These are phyloP conservation scores for Chloropsis hardwickii DNA, from an alignment of 2,113 vertebrate species.

Conservation along the genomic window DNA sequence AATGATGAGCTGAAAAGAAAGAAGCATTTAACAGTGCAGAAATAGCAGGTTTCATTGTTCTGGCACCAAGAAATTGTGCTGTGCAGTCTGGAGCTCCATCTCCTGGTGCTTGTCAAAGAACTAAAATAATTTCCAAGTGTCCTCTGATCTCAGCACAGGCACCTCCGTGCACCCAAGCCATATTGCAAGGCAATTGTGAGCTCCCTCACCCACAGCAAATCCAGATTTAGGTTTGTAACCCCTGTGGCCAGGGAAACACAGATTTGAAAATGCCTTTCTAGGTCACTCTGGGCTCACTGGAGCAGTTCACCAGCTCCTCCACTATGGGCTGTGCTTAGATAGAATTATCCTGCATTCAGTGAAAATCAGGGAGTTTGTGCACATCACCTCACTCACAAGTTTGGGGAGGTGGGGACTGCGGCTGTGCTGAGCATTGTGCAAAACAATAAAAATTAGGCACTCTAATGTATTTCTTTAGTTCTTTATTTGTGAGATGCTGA, in stretches of 20 bases:
- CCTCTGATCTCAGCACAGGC: background rate
- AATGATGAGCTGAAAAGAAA: conserved; percentile 33
- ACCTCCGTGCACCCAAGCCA: background rate
- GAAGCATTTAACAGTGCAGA: background rate
- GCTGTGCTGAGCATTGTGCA: background rate
- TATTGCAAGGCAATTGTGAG: background rate
- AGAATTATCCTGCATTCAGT: background rate
- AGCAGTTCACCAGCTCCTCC: background rate
- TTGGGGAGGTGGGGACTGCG: background rate
- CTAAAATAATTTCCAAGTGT: background rate
- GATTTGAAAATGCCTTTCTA: background rate
- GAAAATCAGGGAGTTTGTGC: background rate
- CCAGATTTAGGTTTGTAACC: background rate
- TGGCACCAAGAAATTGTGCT: background rate
- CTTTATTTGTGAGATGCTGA: background rate
- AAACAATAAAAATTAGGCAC: background rate
- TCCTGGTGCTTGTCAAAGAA: conserved; percentile 7
- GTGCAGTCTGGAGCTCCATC: conserved; percentile 43
- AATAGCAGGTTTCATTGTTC: background rate
- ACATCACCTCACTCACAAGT: background rate
- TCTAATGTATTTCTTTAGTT: background rate
- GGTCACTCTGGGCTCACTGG: background rate
- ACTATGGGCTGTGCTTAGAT: fast-evolving
- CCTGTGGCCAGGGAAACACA: background rate
- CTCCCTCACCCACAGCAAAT: fast-evolving